phyloP scores from a whole-genome alignment of 2,113 vertebrate genomes.

The Heterocephalus glaber region DNA sequence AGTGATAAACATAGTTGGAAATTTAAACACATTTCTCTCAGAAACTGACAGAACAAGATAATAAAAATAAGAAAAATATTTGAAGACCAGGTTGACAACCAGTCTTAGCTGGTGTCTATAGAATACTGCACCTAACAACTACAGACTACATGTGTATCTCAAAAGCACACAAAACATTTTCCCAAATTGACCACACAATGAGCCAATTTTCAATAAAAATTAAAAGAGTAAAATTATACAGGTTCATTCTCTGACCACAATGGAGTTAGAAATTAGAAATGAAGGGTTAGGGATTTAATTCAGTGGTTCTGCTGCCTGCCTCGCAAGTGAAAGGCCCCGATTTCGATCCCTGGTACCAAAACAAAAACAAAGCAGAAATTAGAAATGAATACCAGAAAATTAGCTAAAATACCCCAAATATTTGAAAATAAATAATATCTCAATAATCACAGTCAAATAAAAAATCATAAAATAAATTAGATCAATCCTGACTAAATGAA shows the following conservation, averaged over 20 bases:
- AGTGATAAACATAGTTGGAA: not conserved
- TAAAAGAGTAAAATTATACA: not conserved
- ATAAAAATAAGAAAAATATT: not conserved
- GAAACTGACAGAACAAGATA: not conserved
- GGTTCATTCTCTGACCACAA: not conserved
- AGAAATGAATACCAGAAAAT: not conserved
- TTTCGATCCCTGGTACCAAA: too few relatives aligned
- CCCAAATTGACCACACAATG: not conserved
- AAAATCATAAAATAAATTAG: not conserved
- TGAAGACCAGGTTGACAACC: not conserved
- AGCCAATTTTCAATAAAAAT: not conserved
- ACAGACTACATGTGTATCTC: not conserved
- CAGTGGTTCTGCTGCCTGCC: too few relatives aligned
- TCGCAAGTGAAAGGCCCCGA: too few relatives aligned
- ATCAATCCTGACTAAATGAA: not conserved
- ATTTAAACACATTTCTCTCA: not conserved
- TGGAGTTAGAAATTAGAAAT: not conserved
- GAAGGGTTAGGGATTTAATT: too few relatives aligned
- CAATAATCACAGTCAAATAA: not conserved
- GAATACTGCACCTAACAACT: not conserved
- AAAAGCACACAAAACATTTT: not conserved
- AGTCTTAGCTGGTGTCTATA: not conserved
- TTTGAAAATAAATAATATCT: not conserved
- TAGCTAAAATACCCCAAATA: not conserved
- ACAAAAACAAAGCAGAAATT: too few relatives aligned